Evolutionary conservation across 1,140 invertebrate species (phyloP).

Genomic region (Polyergus mexicanus): DNA sequence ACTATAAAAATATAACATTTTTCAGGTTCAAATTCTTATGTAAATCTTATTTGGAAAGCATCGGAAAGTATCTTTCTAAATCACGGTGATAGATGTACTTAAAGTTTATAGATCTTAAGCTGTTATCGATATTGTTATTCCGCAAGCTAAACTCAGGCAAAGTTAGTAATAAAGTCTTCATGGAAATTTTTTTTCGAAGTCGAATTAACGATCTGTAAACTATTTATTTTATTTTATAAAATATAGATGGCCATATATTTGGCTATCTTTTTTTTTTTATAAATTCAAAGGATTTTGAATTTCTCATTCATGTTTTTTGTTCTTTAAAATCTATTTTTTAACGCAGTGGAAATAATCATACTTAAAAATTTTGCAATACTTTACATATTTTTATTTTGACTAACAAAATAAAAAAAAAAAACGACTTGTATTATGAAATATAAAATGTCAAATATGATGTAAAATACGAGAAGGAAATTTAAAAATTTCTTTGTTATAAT

Average conservation of each 20-base stretch:
- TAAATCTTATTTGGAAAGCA: not conserved
- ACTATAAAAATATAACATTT: slow-evolving; percentile 1
- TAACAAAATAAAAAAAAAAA: not conserved
- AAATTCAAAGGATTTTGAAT: not conserved
- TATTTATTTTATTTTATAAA: slow-evolving; percentile 30
- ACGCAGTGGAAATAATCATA: not conserved
- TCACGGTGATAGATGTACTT: slow-evolving; percentile 4
- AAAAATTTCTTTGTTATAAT: not conserved
- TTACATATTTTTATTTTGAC: not conserved
- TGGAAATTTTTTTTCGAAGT: slow-evolving; percentile 45
- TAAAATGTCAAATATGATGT: not conserved
- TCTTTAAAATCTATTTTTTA: not conserved
- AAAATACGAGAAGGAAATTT: not conserved
- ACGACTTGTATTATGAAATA: not conserved
- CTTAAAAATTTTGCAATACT: not conserved
- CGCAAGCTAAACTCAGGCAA: slow-evolving; percentile 11
- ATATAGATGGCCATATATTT: not conserved
- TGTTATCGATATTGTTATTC: slow-evolving; percentile 32
- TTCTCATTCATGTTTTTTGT: not conserved
- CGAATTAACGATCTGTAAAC: slow-evolving; percentile 15
- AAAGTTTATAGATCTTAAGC: slow-evolving; percentile 48
- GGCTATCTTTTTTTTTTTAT: not conserved
- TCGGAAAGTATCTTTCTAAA: slow-evolving; percentile 9
- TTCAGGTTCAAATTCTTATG: slow-evolving; percentile 8
- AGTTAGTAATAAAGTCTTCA: slow-evolving; percentile 41